A percentile compares a stretch with the other conserved stretches of the same genome.
Evolutionary conservation across 1,140 invertebrate species (phyloP).

Genomic region (Dendroctonus valens): DNA sequence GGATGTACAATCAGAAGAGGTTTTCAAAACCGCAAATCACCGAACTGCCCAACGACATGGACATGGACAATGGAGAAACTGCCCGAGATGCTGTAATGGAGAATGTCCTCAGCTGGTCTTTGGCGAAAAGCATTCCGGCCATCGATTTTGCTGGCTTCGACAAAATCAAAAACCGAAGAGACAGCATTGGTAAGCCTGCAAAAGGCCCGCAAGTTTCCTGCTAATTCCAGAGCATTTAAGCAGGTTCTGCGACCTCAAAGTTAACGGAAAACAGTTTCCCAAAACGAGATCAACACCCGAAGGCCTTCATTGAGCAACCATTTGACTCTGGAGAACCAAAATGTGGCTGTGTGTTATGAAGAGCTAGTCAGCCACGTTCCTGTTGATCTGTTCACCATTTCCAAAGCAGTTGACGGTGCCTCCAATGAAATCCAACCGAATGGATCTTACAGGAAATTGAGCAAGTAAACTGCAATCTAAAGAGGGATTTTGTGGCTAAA

Average conservation of each 20-base stretch:
- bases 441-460: no score
- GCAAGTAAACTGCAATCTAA: no score
- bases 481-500: no score
- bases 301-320: constrained; percentile 31
- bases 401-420: constrained; percentile 39
- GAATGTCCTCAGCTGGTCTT: constrained; percentile 48
- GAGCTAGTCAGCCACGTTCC: constrained; percentile 51
- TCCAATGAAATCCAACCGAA: no score
- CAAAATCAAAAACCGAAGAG: constrained; percentile 19
- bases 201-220: not conserved
- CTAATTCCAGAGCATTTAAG: not conserved
- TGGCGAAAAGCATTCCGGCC: constrained; percentile 43
- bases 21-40: constrained; percentile 25
- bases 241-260: constrained; percentile 38
- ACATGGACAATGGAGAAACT: constrained; percentile 9
- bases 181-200: constrained; percentile 25
- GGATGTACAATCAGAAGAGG: constrained; percentile 40
- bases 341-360: constrained; percentile 25
- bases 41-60: constrained; percentile 19
- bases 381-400: constrained; percentile 52
- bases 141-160: constrained; percentile 35
- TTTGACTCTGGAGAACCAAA: constrained; percentile 23
- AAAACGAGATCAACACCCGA: constrained; percentile 19
- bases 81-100: constrained; percentile 38
- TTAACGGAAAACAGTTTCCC: constrained; percentile 13